Percentiles rank a stretch among this genome's conserved stretches.
Evolutionary conservation across 2,113 vertebrate genomes (phyloP).

Genomic region (Andinoacara biseriatus): DNA sequence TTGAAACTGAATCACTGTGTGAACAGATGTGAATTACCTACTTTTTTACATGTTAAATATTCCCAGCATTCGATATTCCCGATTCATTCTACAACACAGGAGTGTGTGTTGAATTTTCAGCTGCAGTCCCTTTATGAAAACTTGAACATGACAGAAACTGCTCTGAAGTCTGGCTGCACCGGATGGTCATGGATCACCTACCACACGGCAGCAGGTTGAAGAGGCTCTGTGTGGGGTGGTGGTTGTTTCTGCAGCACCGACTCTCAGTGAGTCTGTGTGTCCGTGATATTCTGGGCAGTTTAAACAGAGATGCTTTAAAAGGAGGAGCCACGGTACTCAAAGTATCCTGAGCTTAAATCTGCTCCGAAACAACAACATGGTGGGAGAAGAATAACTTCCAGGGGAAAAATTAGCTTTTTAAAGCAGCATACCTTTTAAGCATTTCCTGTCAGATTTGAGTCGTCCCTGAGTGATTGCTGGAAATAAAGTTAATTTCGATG

Average conservation of each 20-base stretch:
- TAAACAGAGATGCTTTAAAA: not conserved
- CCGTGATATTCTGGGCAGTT: not conserved
- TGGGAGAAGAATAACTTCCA: accelerated
- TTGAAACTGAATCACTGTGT: conserved; percentile 4
- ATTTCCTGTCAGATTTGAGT: not conserved
- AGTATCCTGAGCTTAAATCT: not conserved
- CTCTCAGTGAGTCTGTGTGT: not conserved
- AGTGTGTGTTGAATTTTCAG: no score
- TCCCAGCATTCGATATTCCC: not conserved
- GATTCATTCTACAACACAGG: not conserved
- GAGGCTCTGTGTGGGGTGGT: not conserved
- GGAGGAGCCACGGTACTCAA: accelerated
- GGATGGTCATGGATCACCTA: not conserved
- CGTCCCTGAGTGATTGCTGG: no score
- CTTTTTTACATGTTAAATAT: not conserved
- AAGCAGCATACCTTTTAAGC: not conserved
- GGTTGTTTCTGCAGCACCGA: not conserved
- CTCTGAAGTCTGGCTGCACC: not conserved
- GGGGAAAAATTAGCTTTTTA: accelerated
- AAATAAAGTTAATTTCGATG: not conserved
- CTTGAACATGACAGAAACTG: not conserved
- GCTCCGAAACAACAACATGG: not conserved
- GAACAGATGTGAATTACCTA: not conserved
- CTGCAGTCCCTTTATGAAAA: no score
- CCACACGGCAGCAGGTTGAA: not conserved